These are phyloP conservation scores for Ephydatia muelleri DNA, from an alignment of 37 sponge, comb jelly and placozoan genomes.

Conservation along the genomic window DNA sequence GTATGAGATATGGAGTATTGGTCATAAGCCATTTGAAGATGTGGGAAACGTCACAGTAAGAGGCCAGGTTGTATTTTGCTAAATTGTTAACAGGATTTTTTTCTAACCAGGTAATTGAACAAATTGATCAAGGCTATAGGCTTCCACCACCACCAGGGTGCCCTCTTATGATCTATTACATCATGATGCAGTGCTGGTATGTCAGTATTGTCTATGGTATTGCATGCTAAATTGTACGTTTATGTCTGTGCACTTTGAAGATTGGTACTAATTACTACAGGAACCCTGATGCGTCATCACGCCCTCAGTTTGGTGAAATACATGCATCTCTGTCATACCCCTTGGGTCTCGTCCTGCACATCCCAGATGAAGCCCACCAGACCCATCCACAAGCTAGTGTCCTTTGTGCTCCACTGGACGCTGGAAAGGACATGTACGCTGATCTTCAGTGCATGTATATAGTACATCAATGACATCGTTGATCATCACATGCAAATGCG, in stretches of 20 bases:
- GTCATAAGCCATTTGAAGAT: constrained; percentile 24
- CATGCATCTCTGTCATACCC: not conserved
- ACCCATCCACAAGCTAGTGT: not conserved
- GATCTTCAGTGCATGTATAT: not conserved
- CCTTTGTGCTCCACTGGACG: not conserved
- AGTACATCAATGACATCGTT: too few species aligned
- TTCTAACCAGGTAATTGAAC: not conserved
- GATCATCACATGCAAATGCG: too few species aligned
- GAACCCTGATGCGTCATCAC: not conserved
- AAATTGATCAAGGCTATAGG: not conserved
- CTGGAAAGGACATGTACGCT: not conserved
- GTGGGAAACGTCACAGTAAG: not conserved
- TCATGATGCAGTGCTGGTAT: constrained; percentile 16
- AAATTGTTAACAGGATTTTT: constrained; percentile 2
- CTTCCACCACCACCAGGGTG: constrained; percentile 12
- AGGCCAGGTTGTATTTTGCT: not conserved
- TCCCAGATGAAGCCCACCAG: not conserved
- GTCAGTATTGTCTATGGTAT: too few species aligned
- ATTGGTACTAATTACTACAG: not conserved
- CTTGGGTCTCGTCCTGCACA: not conserved
- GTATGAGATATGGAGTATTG: constrained; percentile 29
- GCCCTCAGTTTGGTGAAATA: not conserved
- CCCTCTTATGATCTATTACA: not conserved
- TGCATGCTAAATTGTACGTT: too few species aligned
- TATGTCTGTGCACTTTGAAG: not conserved